These are phyloP conservation scores for Triops cancriformis DNA, from an alignment of 1,140 invertebrate species.

Conservation along the genomic window DNA sequence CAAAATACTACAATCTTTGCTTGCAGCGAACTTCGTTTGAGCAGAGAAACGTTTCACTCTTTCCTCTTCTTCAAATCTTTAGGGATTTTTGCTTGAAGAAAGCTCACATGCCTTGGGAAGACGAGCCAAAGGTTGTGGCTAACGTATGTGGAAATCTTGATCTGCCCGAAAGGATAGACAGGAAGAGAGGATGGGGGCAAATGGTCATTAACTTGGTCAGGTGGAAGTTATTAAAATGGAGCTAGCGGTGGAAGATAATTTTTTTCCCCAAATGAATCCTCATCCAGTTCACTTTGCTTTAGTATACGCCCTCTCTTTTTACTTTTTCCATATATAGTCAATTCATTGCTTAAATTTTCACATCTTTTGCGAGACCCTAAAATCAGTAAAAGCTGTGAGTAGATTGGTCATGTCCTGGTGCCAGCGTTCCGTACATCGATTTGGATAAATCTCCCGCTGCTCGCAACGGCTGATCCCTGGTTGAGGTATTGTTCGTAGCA, in stretches of 20 bases:
- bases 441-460: neutral
- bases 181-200: neutral
- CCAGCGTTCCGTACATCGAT: neutral
- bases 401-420: neutral
- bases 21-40: neutral
- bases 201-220: neutral
- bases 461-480: constrained; percentile 38
- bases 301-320: neutral
- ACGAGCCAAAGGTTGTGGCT: neutral
- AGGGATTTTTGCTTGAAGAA: neutral
- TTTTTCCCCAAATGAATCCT: neutral
- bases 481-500: constrained; percentile 36
- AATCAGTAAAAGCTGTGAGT: constrained; percentile 10
- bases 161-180: neutral
- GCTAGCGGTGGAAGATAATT: neutral
- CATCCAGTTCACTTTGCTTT: neutral
- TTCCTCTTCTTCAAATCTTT: neutral
- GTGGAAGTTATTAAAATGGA: constrained; percentile 10
- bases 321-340: neutral
- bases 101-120: neutral
- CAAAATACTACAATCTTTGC: neutral
- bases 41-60: neutral
- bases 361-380: neutral
- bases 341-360: neutral
- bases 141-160: neutral